Percentiles rank a stretch among this genome's conserved stretches.
phyloP scores from a whole-genome alignment of 1,140 invertebrate genomes.

The Pseudobourletiella spinata region DNA sequence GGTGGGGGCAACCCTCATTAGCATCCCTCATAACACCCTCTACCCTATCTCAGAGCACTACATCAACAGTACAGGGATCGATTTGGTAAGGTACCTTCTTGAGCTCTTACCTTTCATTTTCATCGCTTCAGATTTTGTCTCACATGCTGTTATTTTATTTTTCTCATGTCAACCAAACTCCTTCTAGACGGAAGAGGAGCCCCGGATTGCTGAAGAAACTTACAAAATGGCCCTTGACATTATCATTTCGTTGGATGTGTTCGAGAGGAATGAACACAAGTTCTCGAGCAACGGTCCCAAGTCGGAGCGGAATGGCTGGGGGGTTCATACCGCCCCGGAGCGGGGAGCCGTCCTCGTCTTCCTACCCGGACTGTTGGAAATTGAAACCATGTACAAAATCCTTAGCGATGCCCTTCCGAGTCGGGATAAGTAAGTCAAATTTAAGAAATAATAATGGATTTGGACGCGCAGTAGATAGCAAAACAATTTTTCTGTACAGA shows the following conservation, averaged over 20 bases:
- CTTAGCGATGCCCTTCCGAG: constrained; percentile 25
- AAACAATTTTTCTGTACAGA: neutral
- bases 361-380: constrained; percentile 75
- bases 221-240: constrained; percentile 47
- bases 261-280: constrained; percentile 46
- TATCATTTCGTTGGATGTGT: constrained; percentile 57
- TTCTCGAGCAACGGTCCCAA: neutral
- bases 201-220: constrained; percentile 36
- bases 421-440: constrained; percentile 4
- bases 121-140: neutral
- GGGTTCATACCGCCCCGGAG: constrained; percentile 30
- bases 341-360: constrained; percentile 70
- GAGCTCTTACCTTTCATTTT: neutral
- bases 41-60: neutral
- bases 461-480: neutral
- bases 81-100: neutral
- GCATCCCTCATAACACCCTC: neutral
- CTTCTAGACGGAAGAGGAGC: constrained; percentile 21
- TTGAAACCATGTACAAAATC: constrained; percentile 52
- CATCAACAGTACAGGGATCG: neutral
- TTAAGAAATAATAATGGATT: neutral
- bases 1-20: neutral
- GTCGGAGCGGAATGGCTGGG: neutral
- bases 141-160: neutral
- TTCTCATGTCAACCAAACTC: neutral